Evolutionary conservation across 2,113 vertebrate species (phyloP).

Genomic region (Picathartes gymnocephalus): DNA sequence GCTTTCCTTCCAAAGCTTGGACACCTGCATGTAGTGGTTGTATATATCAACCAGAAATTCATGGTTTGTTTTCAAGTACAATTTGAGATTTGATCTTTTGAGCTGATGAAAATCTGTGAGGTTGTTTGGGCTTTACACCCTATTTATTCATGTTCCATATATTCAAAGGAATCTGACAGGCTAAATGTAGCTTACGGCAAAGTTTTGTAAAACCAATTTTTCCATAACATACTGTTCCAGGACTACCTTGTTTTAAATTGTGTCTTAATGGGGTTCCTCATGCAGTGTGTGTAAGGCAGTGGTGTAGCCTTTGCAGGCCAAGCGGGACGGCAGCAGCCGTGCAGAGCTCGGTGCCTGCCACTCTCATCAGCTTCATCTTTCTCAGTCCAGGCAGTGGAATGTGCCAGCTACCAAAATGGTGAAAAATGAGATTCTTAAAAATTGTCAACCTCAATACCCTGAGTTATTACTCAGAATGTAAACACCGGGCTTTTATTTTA

Average conservation of each 20-base stretch:
- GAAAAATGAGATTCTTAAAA: constrained; percentile 57
- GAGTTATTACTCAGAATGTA: constrained; percentile 57
- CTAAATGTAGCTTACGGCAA: not conserved
- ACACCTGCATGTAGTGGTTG: not conserved
- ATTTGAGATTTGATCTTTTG: not conserved
- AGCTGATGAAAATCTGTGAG: not conserved
- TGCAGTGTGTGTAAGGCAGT: not conserved
- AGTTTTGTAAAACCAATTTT: not conserved
- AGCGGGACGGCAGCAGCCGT: rapidly evolving
- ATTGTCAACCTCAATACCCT: constrained; percentile 42
- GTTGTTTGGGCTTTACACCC: not conserved
- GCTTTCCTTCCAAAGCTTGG: not conserved
- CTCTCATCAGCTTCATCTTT: not conserved
- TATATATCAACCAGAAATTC: not conserved
- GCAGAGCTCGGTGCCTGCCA: not conserved
- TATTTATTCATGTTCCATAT: not conserved
- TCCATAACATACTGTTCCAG: not conserved
- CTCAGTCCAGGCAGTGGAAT: not conserved
- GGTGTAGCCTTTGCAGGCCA: not conserved
- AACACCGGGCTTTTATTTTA: constrained; percentile 13
- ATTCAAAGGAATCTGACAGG: not conserved
- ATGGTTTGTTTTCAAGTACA: not conserved
- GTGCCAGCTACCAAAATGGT: constrained; percentile 11
- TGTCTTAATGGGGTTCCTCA: not conserved
- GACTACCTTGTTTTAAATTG: not conserved